Percentiles rank a stretch among this genome's conserved stretches.
phyloP scores from a whole-genome alignment of 2,113 vertebrate species.

The Pithys albifrons region DNA sequence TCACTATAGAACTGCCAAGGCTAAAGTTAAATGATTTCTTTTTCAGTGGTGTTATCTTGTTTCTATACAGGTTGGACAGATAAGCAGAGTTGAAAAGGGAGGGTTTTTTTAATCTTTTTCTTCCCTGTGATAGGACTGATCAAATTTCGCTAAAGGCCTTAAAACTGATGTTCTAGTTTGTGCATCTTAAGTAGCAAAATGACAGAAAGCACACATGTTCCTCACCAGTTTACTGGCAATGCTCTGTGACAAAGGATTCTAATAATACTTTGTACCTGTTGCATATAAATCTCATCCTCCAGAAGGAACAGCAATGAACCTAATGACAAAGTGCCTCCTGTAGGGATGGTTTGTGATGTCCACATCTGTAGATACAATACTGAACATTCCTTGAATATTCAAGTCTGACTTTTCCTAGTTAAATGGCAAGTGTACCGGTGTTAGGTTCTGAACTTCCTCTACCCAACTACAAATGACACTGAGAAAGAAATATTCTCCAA shows the following conservation, averaged over 20 bases:
- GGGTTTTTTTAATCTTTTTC: neutral
- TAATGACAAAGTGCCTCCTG: neutral
- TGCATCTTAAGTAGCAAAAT: constrained; percentile 29
- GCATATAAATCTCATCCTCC: neutral
- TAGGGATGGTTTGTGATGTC: neutral
- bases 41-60: constrained; percentile 52
- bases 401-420: neutral
- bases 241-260: neutral
- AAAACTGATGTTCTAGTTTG: neutral
- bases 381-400: neutral
- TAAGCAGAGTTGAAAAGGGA: constrained; percentile 11
- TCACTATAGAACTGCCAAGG: constrained; percentile 62
- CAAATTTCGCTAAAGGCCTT: constrained; percentile 19
- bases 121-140: neutral
- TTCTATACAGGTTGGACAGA: constrained; percentile 37
- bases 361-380: neutral
- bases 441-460: neutral
- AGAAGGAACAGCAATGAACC: neutral
- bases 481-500: neutral
- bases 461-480: neutral
- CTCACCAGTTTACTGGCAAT: neutral
- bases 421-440: neutral
- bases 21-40: constrained; percentile 61
- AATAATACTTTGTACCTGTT: constrained; percentile 26
- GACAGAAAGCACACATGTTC: neutral